Percentiles rank a stretch among this genome's conserved stretches.
Evolutionary conservation across 2,888 invertebrate species (phyloP).

Genomic region (Drosophila greeni): DNA sequence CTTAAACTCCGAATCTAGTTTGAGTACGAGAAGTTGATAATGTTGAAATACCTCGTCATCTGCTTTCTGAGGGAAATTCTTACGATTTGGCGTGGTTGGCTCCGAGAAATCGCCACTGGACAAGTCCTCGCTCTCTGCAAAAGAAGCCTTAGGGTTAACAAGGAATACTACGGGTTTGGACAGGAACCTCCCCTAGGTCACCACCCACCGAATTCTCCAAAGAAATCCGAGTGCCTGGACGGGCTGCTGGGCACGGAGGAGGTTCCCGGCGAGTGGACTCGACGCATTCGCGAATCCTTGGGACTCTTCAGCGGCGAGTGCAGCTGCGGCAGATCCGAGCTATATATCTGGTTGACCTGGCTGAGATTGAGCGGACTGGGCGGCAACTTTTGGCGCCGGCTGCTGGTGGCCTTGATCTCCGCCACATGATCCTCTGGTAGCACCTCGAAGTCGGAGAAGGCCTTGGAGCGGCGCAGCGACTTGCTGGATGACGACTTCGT

Average conservation of each 20-base stretch:
- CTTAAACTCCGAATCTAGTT: conserved; percentile 87
- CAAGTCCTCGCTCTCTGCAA: conserved; percentile 78
- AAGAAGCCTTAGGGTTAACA: neutral
- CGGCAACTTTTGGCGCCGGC: conserved; percentile 70
- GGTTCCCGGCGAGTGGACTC: conserved; percentile 79
- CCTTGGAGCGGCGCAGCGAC: conserved; percentile 69
- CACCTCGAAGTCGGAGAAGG: conserved; percentile 76
- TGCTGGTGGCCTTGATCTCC: conserved; percentile 68
- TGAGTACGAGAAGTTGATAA: conserved; percentile 85
- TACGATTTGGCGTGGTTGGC: conserved; percentile 78
- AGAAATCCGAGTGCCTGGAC: conserved; percentile 83
- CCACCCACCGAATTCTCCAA: conserved; percentile 83
- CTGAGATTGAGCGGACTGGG: conserved; percentile 77
- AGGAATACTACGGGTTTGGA: too few relatives aligned
- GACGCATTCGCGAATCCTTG: conserved; percentile 81
- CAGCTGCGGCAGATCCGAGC: conserved; percentile 75
- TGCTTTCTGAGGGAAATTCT: conserved; percentile 77
- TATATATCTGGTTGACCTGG: conserved; percentile 76
- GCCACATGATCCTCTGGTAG: conserved; percentile 77
- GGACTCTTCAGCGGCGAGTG: conserved; percentile 77
- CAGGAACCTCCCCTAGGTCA: conserved; percentile 31
- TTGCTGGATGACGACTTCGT: conserved; percentile 72
- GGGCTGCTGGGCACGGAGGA: conserved; percentile 85
- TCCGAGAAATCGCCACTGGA: conserved; percentile 80
- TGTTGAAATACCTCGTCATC: conserved; percentile 86